Conservation (phyloP, 2,113 vertebrate species). For the Coptodon rendalli region DNA sequence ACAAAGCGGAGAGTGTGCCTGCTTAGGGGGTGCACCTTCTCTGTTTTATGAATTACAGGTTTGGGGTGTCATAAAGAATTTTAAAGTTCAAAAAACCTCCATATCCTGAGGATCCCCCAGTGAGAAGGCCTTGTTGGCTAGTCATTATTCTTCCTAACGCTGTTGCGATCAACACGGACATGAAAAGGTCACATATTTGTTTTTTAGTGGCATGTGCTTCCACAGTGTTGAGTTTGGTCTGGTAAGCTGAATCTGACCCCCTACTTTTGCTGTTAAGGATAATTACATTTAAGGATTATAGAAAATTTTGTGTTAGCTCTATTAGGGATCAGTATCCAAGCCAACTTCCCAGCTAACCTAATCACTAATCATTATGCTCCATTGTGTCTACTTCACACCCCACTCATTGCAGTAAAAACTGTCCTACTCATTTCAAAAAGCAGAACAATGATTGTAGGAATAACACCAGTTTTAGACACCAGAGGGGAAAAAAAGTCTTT, state of each 20-base stretch:
- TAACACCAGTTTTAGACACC: not conserved
- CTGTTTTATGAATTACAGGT: not conserved
- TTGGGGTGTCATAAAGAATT: not conserved
- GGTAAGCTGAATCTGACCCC: not conserved
- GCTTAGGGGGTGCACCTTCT: not conserved
- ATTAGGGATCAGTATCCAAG: not conserved
- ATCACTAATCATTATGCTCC: not conserved
- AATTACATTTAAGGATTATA: not conserved
- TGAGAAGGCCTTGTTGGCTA: not conserved
- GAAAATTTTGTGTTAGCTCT: not conserved
- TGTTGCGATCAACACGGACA: not conserved
- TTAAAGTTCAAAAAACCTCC: not conserved
- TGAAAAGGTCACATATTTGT: constrained; percentile 32
- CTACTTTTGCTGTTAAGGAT: not conserved
- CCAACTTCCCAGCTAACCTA: not conserved
- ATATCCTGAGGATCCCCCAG: not conserved
- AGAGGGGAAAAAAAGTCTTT: not conserved
- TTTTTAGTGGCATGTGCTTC: not conserved
- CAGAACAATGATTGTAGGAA: not conserved
- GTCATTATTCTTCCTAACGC: not conserved
- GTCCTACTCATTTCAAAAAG: not conserved
- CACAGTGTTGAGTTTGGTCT: not conserved
- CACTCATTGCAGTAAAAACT: not conserved
- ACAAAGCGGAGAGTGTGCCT: not conserved
- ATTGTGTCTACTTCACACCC: not conserved